phyloP scores from a whole-genome alignment of 2,797 vertebrate species.

The Emys orbicularis region DNA sequence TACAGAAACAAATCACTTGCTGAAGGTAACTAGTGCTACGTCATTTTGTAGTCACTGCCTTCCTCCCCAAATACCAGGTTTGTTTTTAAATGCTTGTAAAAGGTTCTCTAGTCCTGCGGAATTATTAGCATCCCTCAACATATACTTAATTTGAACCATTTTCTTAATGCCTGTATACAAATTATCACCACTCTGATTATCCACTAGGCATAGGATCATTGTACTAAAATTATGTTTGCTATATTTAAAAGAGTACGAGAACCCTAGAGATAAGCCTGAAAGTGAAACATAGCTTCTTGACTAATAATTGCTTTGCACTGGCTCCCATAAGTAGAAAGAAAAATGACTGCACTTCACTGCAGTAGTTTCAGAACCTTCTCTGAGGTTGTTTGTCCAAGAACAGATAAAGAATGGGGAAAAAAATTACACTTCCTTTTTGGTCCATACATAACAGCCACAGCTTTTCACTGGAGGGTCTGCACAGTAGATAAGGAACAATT shows the following conservation, averaged over 20 bases:
- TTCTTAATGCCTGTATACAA: not conserved
- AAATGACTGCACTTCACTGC: not conserved
- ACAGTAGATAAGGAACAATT: not conserved
- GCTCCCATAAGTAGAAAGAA: not conserved
- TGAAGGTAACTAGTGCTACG: not conserved
- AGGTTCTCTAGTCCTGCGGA: not conserved
- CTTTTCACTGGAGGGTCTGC: rapidly evolving
- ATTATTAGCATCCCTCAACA: not conserved
- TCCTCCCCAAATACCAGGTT: not conserved
- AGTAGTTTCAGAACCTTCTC: not conserved
- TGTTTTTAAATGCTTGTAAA: not conserved
- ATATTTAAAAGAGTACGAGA: not conserved
- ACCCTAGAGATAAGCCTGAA: not conserved
- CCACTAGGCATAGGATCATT: not conserved
- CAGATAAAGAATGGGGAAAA: not conserved
- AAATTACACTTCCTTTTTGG: not conserved
- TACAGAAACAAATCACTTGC: rapidly evolving
- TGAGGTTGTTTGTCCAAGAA: not conserved
- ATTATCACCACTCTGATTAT: not conserved
- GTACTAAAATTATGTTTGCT: not conserved
- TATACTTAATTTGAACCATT: not conserved
- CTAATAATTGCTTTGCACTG: not conserved
- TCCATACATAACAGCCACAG: not conserved
- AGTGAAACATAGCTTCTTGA: not conserved
- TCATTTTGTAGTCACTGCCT: not conserved